These are phyloP conservation scores for Orthonychiurus folsomi DNA, from an alignment of 2,888 invertebrate genomes.

Conservation along the genomic window DNA sequence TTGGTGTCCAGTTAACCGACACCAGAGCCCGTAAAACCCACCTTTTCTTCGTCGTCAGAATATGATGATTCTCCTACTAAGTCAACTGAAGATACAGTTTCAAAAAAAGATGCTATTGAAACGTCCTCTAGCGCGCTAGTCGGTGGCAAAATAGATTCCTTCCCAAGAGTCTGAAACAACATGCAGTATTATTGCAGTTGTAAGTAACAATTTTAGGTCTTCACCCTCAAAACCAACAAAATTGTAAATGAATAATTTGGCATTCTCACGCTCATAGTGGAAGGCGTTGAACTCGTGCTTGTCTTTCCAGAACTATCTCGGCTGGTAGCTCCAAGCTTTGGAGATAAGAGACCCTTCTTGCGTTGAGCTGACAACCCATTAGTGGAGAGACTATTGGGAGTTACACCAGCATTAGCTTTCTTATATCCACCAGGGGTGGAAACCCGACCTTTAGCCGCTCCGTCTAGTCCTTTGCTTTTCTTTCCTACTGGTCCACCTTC, in stretches of 20 bases:
- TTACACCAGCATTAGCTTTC: background rate
- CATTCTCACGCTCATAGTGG: background rate
- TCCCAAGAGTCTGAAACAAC: background rate
- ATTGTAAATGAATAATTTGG: too few relatives aligned
- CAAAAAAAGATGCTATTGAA: background rate
- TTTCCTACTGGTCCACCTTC: background rate
- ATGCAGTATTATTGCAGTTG: too few relatives aligned
- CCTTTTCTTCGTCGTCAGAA: constrained; percentile 36
- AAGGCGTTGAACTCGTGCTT: background rate
- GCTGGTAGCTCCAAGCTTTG: background rate
- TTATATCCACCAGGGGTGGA: background rate
- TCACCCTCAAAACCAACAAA: too few relatives aligned
- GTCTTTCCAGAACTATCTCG: background rate
- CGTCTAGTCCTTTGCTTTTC: background rate
- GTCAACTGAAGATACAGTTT: constrained; percentile 13
- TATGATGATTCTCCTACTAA: constrained; percentile 30
- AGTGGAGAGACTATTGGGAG: background rate
- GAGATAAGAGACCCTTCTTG: background rate
- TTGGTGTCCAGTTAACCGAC: too few relatives aligned
- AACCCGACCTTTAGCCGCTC: background rate
- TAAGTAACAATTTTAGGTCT: background rate
- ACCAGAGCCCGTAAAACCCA: too few relatives aligned
- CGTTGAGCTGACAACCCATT: background rate
- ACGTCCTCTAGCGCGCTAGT: background rate
- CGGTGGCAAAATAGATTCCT: background rate